These are phyloP conservation scores for Synergus laeviventris DNA, from an alignment of 2,888 invertebrate genomes.

Conservation along the genomic window DNA sequence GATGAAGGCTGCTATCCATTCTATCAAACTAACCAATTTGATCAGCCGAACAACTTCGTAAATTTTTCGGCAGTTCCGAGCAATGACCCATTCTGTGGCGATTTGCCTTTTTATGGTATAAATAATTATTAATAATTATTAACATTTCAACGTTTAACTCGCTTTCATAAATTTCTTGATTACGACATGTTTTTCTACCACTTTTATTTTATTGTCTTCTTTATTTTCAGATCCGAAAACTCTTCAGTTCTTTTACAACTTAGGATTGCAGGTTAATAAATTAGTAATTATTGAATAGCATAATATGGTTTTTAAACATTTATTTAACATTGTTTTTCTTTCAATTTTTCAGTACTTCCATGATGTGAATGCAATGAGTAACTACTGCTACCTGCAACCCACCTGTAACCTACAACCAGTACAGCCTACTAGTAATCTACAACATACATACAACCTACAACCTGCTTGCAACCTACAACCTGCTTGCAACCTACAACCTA, in stretches of 20 bases:
- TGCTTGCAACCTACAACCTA: too few relatives aligned
- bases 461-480: too few relatives aligned
- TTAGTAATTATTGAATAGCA: background rate
- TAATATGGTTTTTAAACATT: background rate
- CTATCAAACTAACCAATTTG: background rate
- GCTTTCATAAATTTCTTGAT: background rate
- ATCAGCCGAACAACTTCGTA: background rate
- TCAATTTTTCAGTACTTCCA: background rate
- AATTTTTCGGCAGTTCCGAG: background rate
- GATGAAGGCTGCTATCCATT: background rate
- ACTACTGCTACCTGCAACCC: background rate
- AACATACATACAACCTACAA: too few relatives aligned
- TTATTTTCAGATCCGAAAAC: background rate
- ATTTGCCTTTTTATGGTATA: slow-evolving; percentile 16
- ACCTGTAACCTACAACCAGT: too few relatives aligned
- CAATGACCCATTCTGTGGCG: background rate
- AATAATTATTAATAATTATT: slow-evolving; percentile 5
- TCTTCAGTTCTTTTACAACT: slow-evolving; percentile 13
- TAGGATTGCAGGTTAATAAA: slow-evolving; percentile 12
- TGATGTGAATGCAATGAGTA: background rate
- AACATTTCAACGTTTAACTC: background rate
- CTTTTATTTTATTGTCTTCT: background rate
- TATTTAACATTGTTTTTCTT: background rate
- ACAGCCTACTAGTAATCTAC: too few relatives aligned
- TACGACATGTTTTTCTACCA: background rate